Evolutionary conservation across 2,797 vertebrate species (phyloP), one percentile per base, ranked within the genome.

Genomic region (Anguilla marmorata): DNA sequence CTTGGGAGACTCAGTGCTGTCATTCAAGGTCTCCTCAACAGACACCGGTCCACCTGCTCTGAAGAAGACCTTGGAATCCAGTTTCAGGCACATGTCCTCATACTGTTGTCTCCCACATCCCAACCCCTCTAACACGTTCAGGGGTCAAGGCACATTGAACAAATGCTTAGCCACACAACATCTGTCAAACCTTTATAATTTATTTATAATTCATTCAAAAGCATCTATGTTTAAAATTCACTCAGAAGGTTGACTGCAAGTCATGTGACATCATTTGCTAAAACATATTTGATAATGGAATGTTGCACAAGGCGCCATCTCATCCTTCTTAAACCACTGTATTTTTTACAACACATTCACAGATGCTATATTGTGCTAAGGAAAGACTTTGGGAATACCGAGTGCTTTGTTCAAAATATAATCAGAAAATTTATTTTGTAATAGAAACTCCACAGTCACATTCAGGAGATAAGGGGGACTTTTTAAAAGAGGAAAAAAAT

Each of bases 1-100:
- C 33, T 16, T 48, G 76, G 21, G 76, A 2, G 76, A 1, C 76
- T 21, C 41, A 80, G 76, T n/a, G 76, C 21, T 2, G 41, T 19
- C 12, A 19, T 41, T 2, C 1, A 76, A 76, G n/a, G 7, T 27
- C 21, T 6, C 66, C 66, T 72, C 27, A 7, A 30, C 66, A 12
- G 12, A n/a, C 41, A 0, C 41, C 19, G 19, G 24, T 48, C 76
- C 24, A 50, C n/a, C 45, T 48, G 76, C 21, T 24, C 37, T 48
- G 24, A 21, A 21, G 19, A 80, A 48, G 76, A 24, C 76, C 76
- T 1, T 24, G 45, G 9, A 48, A 80, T 50, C 37, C 41, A 41
- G 41, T 86, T 37, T 41, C 84, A 30, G 16, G 27, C 50, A 8
- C 54, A 52, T 88, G 50, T 86, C 60, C 80, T 74, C 85, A 85